Evolutionary conservation across 1,140 invertebrate species (phyloP), one percentile per base, ranked within the genome.

Genomic region (Drosophila lini): DNA sequence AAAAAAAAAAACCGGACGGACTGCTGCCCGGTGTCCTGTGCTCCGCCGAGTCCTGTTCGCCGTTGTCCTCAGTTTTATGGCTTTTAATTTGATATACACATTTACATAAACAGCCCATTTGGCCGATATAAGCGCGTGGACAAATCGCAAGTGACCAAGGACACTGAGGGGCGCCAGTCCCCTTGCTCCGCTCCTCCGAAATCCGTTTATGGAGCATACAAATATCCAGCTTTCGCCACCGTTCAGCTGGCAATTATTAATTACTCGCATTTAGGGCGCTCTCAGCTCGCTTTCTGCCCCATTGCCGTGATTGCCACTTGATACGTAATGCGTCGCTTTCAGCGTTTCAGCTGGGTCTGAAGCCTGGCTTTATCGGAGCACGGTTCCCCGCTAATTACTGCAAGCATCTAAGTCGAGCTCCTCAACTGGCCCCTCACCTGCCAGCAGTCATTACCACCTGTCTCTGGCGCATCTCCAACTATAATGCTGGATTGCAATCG

Each of bases 91-190:
- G 82, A 86, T 86, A 82, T 69, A 78, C 83, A 59, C 63, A 86
- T 86, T 88, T 86, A 74, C 82, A 86, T 86, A 86, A 86, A 86
- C 82, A 86, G 82, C 62, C 79, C 82, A 83, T 86, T 86, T 83
- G 74, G 53, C 55, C 60, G 81, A 80, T 84, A 81, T 73, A 78
- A 81, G 52, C 57, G 48, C 50, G 38, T 52, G 79, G 78, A 81
- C 81, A 86, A 86, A 86, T 86, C 79, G 78, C 77, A 52, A 44
- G 52, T 41, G 52, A 15, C 41, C 45, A 25, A 40, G 34, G 28
- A 40, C 42, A 34, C 53, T 5, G 40, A 41, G 25, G 45, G 8
- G 45, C 15, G 15, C n/a, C 45, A 28, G 11, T 15, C 19, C 19
- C 50, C 32, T 2, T 2, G 2, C 13, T 6, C 19, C 5, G 42